Evolutionary conservation across 2,888 invertebrate species (phyloP).

Genomic region (Ichneumoninae sp.): DNA sequence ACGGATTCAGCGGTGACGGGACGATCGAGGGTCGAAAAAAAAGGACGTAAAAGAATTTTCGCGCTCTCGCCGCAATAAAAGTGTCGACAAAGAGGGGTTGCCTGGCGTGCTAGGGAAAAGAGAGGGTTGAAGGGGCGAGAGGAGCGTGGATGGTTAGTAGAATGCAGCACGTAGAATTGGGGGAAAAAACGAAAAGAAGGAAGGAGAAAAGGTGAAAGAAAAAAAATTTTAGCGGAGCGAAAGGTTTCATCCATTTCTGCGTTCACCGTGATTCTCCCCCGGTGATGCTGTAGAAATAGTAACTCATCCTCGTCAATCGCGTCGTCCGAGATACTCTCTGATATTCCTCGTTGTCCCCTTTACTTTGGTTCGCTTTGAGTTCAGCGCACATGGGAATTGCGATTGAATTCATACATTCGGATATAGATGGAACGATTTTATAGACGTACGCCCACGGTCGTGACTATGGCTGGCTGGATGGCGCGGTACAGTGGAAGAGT

Average conservation of each 20-base stretch:
- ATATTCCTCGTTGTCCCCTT: conserved; percentile 51
- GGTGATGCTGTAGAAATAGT: conserved; percentile 54
- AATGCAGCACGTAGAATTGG: conserved; percentile 46
- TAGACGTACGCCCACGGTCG: neutral
- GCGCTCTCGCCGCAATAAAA: conserved; percentile 71
- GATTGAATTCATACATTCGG: conserved; percentile 58
- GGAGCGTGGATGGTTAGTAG: conserved; percentile 32
- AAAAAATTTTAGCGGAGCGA: conserved; percentile 41
- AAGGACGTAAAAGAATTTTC: conserved; percentile 44
- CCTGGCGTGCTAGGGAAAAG: conserved; percentile 37
- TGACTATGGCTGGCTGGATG: neutral
- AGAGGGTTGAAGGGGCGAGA: conserved; percentile 33
- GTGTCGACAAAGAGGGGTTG: conserved; percentile 72
- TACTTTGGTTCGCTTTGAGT: conserved; percentile 60
- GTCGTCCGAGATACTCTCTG: conserved; percentile 46
- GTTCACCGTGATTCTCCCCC: conserved; percentile 54
- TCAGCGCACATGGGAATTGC: conserved; percentile 24
- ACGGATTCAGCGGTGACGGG: conserved; percentile 38
- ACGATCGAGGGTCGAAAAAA: conserved; percentile 45
- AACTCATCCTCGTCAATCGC: conserved; percentile 63
- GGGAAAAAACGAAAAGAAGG: conserved; percentile 29
- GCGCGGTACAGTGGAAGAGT: neutral
- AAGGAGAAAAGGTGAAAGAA: conserved; percentile 1
- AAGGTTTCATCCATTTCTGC: conserved; percentile 53
- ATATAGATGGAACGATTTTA: conserved; percentile 33